Percentiles rank a stretch among this genome's conserved stretches.
Conservation (phyloP, 2,888 invertebrate species). For the Macrosiphum euphorbiae region DNA sequence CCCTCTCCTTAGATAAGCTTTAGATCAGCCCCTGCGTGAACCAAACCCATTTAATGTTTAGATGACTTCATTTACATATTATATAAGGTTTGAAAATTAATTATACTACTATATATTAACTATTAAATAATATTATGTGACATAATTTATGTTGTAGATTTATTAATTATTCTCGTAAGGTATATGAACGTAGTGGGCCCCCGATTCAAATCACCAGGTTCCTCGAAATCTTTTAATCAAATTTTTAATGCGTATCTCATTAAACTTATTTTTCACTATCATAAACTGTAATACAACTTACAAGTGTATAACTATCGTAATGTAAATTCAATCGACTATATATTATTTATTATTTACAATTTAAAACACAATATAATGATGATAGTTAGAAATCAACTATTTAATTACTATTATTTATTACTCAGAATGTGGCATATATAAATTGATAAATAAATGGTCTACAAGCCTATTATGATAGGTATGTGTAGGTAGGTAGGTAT, state of each 20-base stretch:
- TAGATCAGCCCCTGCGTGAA: background rate
- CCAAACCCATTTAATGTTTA: background rate
- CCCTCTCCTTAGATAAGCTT: background rate
- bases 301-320: background rate
- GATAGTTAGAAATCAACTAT: background rate
- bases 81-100: background rate
- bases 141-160: background rate
- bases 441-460: conserved; percentile 19
- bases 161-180: background rate
- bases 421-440: background rate
- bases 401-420: background rate
- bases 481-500: no score
- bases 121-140: background rate
- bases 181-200: background rate
- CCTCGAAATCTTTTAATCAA: background rate
- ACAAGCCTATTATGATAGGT: background rate
- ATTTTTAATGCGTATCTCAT: background rate
- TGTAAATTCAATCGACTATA: background rate
- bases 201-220: background rate
- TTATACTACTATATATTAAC: background rate
- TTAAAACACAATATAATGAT: background rate
- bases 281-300: background rate
- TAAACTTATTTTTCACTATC: background rate
- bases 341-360: background rate
- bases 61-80: background rate